These are phyloP conservation scores for Dione vanillae DNA, from an alignment of 2,888 invertebrate genomes.

Conservation along the genomic window DNA sequence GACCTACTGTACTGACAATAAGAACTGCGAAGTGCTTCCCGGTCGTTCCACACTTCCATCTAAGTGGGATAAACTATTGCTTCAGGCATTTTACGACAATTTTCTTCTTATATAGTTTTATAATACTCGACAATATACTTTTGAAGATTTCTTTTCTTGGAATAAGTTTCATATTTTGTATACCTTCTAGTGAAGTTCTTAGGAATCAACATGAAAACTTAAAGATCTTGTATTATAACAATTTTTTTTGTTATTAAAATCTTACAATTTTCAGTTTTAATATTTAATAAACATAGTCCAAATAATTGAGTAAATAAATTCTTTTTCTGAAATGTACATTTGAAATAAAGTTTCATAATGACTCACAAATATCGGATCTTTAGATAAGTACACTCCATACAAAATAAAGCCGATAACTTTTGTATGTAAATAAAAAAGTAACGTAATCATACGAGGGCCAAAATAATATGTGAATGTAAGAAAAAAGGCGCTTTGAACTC, in stretches of 20 bases:
- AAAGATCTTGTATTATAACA: background rate
- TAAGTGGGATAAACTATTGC: constrained; percentile 41
- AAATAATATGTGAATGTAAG: constrained; percentile 70
- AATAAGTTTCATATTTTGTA: background rate
- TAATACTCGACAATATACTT: constrained; percentile 18
- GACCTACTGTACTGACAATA: constrained; percentile 41
- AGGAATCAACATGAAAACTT: background rate
- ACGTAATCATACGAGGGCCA: constrained; percentile 56
- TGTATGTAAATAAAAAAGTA: constrained; percentile 60
- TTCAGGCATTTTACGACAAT: constrained; percentile 37
- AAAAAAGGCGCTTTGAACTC: constrained; percentile 65
- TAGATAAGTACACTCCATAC: background rate
- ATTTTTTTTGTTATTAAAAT: background rate
- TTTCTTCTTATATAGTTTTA: constrained; percentile 31
- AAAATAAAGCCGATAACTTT: constrained; percentile 47
- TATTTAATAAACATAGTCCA: too few relatives aligned
- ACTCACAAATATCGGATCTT: background rate
- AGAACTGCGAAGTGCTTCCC: constrained; percentile 39
- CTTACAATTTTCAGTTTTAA: background rate
- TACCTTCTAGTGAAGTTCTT: background rate
- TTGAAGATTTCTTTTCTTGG: constrained; percentile 11
- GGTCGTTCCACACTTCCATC: constrained; percentile 39
- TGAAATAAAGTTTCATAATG: background rate
- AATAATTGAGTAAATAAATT: too few relatives aligned
- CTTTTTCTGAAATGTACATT: too few relatives aligned